A percentile compares a stretch with the other conserved stretches of the same genome.
Evolutionary conservation across 2,113 vertebrate species (phyloP).

Genomic region (Cranoglanis bouderius): DNA sequence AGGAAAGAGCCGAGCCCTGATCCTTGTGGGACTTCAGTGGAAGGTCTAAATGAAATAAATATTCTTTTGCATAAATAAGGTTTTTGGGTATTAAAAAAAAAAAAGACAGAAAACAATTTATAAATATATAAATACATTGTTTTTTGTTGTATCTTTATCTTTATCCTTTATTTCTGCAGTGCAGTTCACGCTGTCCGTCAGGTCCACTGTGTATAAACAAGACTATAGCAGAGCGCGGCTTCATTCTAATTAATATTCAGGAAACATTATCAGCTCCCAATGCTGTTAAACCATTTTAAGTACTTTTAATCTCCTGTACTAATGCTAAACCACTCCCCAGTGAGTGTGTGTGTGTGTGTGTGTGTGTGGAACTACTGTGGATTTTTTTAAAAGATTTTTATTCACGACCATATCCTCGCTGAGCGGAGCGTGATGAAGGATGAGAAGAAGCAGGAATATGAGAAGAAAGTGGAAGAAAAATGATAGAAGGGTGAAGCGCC

Average conservation of each 20-base stretch:
- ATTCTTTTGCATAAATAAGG: not conserved
- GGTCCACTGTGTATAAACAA: not conserved
- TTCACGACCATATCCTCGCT: not conserved
- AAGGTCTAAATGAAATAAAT: not conserved
- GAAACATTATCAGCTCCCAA: constrained; percentile 11
- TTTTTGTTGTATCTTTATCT: not conserved
- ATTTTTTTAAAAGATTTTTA: too few species aligned
- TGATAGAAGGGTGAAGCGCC: not conserved
- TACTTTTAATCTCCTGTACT: constrained; percentile 3
- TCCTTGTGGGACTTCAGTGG: not conserved
- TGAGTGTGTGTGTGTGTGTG: constrained; percentile 3
- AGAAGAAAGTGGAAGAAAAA: not conserved
- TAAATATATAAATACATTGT: not conserved
- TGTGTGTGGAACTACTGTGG: not conserved
- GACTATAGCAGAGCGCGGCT: not conserved
- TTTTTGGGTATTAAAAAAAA: not conserved
- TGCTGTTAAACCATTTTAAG: constrained; percentile 28
- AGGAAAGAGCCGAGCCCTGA: not conserved
- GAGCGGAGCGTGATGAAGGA: not conserved
- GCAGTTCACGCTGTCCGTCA: not conserved
- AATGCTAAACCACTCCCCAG: not conserved
- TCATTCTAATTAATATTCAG: constrained; percentile 16
- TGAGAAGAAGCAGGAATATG: not conserved
- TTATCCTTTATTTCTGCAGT: not conserved
- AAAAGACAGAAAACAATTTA: not conserved